phyloP scores from a whole-genome alignment of 2,888 invertebrate genomes.

The Yponomeuta cagnagella region DNA sequence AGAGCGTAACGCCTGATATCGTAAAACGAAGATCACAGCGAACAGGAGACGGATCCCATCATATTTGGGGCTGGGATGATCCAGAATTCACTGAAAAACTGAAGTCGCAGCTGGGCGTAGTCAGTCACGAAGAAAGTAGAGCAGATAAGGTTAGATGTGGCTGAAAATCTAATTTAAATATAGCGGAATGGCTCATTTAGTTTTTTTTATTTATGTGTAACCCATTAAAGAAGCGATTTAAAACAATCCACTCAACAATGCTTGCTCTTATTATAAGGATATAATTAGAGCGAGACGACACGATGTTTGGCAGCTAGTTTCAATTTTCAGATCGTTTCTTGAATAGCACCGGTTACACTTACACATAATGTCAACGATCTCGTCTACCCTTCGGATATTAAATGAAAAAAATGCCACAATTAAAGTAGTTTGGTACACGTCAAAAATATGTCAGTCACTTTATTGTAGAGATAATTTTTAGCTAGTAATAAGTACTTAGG shows the following conservation, averaged over 20 bases:
- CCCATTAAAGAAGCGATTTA: neutral
- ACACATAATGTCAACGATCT: neutral
- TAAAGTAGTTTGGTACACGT: too few relatives aligned
- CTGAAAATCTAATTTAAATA: neutral
- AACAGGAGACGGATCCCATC: constrained; percentile 80
- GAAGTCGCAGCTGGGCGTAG: constrained; percentile 49
- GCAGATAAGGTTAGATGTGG: constrained; percentile 17
- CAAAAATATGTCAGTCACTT: too few relatives aligned
- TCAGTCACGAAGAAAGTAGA: constrained; percentile 33
- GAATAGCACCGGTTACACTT: neutral
- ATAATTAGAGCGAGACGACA: too few relatives aligned
- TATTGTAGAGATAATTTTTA: too few relatives aligned
- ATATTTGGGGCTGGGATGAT: constrained; percentile 83
- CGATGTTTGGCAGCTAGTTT: too few relatives aligned
- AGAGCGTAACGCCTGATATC: constrained; percentile 80
- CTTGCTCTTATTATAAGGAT: too few relatives aligned
- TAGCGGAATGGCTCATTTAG: neutral
- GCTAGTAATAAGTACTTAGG: too few relatives aligned
- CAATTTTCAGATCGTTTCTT: neutral
- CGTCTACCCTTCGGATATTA: neutral
- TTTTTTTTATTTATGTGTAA: neutral
- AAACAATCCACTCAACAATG: neutral
- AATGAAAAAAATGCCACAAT: too few relatives aligned
- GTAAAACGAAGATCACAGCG: constrained; percentile 77
- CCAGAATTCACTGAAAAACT: constrained; percentile 73